Base-by-base conservation (phyloP, 2,113 vertebrate species). In the Pontoporia blainvillei region DNA sequence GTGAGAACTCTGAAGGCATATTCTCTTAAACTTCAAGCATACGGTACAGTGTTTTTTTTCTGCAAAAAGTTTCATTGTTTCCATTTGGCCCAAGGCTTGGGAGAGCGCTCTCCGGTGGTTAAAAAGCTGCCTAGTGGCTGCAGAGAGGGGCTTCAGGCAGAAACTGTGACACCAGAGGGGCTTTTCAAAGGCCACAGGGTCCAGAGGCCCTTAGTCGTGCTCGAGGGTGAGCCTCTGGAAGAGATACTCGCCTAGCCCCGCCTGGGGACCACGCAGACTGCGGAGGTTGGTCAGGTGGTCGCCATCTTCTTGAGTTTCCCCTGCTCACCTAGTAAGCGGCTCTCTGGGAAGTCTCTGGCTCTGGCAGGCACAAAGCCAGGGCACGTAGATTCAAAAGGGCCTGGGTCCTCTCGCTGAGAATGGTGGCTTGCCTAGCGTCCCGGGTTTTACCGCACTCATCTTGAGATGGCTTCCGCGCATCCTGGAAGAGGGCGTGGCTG, bases 351-450 rank as follows among this genome's bases (percentile, higher is more conserved):
- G 49, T 25, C 20, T 8, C 18, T 3, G 31, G 34, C 20, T 34
- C 49, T 1, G 75, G 75, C 31, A 11, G 75, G 75, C 18, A 20
- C 44, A 49, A 76, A 49, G 44, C 18, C 29, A 3, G 29, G 44
- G 17, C 0, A 29, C 1, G 29, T 5, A 12, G 49, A n/a, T 5
- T 25, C 20, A 1, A 14, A 5, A 25, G 11, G 49, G 20, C 34
- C 34, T 8, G 20, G 18, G 6, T 25, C 11, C 54, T 78, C 75
- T 54, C 29, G 31, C 0, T 14, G 49, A 78, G 75, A 54, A 54
- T 12, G 39, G 31, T 20, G 2, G 75, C 75, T 54, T n/a, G 20
- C 75, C 34, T 3, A 54, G 75, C 1, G 3, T 13, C 75, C 11
- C 12, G 75, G 31, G 20, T 11, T 25, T 72, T 25, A 61, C 5